Percentiles rank a stretch among this genome's conserved stretches.
Evolutionary conservation across 2,888 invertebrate genomes (phyloP).

Genomic region (Dione vanillae): DNA sequence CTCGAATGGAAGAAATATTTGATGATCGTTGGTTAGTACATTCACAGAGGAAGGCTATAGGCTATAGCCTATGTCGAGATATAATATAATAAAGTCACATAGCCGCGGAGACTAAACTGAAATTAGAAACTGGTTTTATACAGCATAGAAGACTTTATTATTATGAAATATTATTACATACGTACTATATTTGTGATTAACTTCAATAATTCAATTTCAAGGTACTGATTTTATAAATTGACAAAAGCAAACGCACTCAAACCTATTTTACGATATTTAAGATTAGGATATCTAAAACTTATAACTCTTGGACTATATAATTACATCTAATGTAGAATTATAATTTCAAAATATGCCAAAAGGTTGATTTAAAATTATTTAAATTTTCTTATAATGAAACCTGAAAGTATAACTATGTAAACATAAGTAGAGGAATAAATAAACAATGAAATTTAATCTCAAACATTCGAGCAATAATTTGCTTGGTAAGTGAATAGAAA

Average conservation of each 20-base stretch:
- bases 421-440: neutral
- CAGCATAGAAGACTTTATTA: no score
- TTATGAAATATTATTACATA: no score
- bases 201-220: constrained; percentile 11
- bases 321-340: neutral
- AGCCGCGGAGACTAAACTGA: no score
- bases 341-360: neutral
- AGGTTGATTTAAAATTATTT: neutral
- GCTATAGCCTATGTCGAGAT: no score
- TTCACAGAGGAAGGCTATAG: no score
- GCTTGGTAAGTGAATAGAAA: neutral
- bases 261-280: neutral
- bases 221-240: neutral
- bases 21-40: no score
- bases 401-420: neutral
- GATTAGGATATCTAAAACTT: neutral
- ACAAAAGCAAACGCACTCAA: no score
- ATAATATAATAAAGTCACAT: no score
- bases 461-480: neutral
- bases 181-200: neutral
- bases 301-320: neutral
- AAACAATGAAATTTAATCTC: neutral
- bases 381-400: neutral
- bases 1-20: no score
- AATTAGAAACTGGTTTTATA: no score